Base-by-base conservation (phyloP, 92 coral and sea anemone species). In the Zoanthus sansibaricus region DNA sequence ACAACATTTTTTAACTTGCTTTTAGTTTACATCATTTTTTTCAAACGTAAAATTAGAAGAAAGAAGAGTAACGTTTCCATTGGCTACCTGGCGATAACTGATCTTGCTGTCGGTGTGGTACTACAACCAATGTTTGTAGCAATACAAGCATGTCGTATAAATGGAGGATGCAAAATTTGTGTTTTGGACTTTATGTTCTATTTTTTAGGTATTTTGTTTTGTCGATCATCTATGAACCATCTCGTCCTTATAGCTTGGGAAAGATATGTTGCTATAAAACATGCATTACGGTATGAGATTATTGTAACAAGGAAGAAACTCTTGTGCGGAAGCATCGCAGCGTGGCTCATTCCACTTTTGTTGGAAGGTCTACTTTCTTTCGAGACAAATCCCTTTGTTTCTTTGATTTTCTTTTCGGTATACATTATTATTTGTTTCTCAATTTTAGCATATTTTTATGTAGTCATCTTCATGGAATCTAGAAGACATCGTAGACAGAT, bases 281-380 rank as follows among this genome's bases (percentile, higher is more conserved):
- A 25, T 25, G 25, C 25, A 0, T 25, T 25, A 17, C 52, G 21
- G 13, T 72, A 72, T 54, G 6, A 8, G 20, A 54, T 72, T 14
- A 72, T 72, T 72, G 58, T 73, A 32, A 73, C 78, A 73, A 46
- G 51, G 17, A 46, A n/a, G 5, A 73, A 21, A 46, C 30, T 73
- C 31, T 15, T 73, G 58, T 11, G 25, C 7, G 58, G 12, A 73
- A 47, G 55, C 78, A 44, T 73, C 45, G 58, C 31, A 4, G 25
- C 15, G 4, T 73, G 58, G 78, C 11, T 73, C 32, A 11, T 73
- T 0, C n/a, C 13, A 21, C 0, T 46, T n/a, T 46, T 73, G 0
- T 25, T 25, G 15, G 15, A 44, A 44, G 56, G 30, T 0, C 14
- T 73, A 18, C 56, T 73, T 44, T 5, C 46, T 4, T 73, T 13